phyloP scores from a whole-genome alignment of 2,797 vertebrate species.

The Phrynocephalus forsythii region DNA sequence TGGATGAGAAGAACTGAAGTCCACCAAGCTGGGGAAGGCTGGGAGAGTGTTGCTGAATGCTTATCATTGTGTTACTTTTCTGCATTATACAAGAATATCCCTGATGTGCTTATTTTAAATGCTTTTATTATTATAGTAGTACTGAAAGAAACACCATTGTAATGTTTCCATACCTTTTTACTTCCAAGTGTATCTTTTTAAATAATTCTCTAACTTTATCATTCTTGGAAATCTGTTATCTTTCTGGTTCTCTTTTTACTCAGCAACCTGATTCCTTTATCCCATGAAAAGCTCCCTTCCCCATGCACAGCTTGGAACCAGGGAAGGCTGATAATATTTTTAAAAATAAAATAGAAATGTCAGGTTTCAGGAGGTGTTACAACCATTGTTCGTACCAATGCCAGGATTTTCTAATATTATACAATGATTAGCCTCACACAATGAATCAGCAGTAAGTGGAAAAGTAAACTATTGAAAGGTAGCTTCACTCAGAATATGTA shows the following conservation, averaged over 20 bases:
- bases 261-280: conserved; percentile 52
- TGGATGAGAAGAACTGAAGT: no score
- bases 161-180: conserved; percentile 66
- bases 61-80: background rate
- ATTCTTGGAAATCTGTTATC: conserved; percentile 56
- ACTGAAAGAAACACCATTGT: conserved; percentile 22
- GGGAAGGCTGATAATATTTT: conserved; percentile 64
- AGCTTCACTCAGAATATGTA: conserved; percentile 35
- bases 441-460: conserved; percentile 44
- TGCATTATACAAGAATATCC: background rate
- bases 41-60: no score
- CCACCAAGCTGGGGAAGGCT: no score
- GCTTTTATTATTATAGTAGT: conserved; percentile 43
- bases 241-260: conserved; percentile 65
- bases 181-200: conserved; percentile 66
- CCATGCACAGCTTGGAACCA: conserved; percentile 48
- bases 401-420: conserved; percentile 62
- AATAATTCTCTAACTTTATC: conserved; percentile 64
- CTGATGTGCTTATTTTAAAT: conserved; percentile 63
- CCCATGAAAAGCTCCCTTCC: conserved; percentile 59
- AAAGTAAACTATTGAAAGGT: conserved; percentile 39
- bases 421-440: conserved; percentile 55
- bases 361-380: no score
- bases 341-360: conserved; percentile 53
- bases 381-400: background rate